Conservation (phyloP, 53 echinoderm and acorn worm genomes). For the Stichopus horrens region DNA sequence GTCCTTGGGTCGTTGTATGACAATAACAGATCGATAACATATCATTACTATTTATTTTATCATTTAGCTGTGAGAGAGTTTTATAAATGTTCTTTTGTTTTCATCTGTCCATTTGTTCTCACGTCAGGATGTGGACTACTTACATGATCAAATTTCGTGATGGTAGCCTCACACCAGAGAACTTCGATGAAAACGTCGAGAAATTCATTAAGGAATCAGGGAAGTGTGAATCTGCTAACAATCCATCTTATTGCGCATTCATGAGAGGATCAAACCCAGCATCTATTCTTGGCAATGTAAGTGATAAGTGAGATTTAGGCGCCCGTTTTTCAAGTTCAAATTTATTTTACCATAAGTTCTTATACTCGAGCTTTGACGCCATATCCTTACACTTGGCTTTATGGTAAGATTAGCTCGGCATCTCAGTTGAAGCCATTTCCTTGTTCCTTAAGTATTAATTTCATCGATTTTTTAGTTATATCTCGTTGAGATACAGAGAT, state of each 20-base stretch:
- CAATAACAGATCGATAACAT: background rate
- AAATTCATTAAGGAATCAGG: background rate
- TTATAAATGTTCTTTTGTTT: background rate
- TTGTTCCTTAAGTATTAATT: no score
- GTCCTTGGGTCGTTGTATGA: background rate
- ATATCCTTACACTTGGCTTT: no score
- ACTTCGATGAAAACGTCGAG: background rate
- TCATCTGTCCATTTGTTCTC: background rate
- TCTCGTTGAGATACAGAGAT: no score
- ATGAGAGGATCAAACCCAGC: background rate
- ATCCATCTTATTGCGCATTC: background rate
- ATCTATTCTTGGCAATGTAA: background rate
- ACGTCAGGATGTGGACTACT: background rate
- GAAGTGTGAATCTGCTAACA: background rate
- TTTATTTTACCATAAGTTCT: no score
- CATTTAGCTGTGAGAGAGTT: background rate
- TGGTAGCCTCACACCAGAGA: background rate
- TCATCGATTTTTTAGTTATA: no score
- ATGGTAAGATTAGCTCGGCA: no score
- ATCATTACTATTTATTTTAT: background rate
- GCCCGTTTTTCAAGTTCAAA: no score
- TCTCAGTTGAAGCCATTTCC: no score
- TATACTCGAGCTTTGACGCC: no score
- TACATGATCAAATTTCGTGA: background rate
- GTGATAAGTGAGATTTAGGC: no score